Evolutionary conservation across 1,140 invertebrate genomes (phyloP).

Genomic region (Neodiprion lecontei): DNA sequence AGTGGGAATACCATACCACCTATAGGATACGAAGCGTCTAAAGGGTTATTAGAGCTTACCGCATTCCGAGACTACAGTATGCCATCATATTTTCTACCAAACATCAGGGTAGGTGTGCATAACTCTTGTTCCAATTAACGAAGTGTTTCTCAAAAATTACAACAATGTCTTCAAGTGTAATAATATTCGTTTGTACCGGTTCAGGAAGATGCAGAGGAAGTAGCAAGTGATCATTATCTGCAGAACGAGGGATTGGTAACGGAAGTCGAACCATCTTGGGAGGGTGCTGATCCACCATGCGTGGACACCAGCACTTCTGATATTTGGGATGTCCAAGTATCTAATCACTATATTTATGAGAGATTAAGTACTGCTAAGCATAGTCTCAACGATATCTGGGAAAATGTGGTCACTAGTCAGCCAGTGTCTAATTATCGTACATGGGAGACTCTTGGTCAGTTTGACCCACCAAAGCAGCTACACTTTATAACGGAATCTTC

Average conservation of each 20-base stretch:
- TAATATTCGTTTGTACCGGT: constrained; percentile 19
- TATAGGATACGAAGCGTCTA: not conserved
- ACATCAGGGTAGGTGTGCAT: constrained; percentile 29
- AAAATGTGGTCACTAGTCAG: not conserved
- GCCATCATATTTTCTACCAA: constrained; percentile 31
- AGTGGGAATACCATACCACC: not conserved
- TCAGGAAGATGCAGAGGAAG: constrained; percentile 26
- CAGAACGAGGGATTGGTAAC: constrained; percentile 36
- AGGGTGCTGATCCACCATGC: constrained; percentile 19
- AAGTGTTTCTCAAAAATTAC: not conserved
- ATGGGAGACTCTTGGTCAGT: constrained; percentile 52
- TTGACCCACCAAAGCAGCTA: constrained; percentile 39
- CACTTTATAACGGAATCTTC: constrained; percentile 46
- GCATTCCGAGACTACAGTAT: constrained; percentile 19
- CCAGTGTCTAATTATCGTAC: constrained; percentile 39
- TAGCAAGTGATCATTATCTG: constrained; percentile 24
- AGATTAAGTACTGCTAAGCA: constrained; percentile 9
- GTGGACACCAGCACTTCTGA: constrained; percentile 21
- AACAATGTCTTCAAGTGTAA: not conserved
- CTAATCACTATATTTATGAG: constrained; percentile 19
- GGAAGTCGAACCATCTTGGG: constrained; percentile 36
- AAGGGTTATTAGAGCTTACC: not conserved
- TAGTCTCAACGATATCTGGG: constrained; percentile 21
- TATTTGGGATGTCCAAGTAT: constrained; percentile 28
- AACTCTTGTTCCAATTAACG: not conserved